phyloP scores from a whole-genome alignment of 53 echinoderm and acorn worm genomes.

The Mesocentrotus franciscanus region DNA sequence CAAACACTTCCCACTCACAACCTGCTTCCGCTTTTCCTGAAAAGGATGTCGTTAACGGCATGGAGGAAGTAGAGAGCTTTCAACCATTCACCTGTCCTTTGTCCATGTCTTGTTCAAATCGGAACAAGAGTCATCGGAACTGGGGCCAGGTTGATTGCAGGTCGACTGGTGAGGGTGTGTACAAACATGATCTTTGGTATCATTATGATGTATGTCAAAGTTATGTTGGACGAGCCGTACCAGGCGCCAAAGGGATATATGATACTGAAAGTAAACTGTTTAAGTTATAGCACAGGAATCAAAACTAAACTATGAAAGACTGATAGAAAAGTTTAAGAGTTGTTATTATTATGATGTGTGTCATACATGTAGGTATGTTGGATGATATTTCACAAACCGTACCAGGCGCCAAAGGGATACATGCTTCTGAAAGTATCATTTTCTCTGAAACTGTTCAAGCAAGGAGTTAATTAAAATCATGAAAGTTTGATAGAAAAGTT shows the following conservation, averaged over 20 bases:
- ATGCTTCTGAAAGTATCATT: neutral
- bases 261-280: neutral
- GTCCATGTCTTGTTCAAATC: neutral
- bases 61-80: neutral
- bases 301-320: neutral
- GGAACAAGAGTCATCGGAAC: neutral
- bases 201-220: neutral
- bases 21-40: neutral
- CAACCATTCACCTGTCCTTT: neutral
- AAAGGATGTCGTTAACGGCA: neutral
- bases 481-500: neutral
- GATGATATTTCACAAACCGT: neutral
- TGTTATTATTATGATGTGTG: no score
- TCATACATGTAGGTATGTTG: no score
- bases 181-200: neutral
- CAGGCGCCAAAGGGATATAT: neutral
- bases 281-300: neutral
- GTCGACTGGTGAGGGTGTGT: neutral
- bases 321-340: neutral
- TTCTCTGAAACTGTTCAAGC: neutral
- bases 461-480: neutral
- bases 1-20: neutral
- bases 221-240: neutral
- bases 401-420: neutral
- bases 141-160: neutral